Conservation (phyloP, 2,113 vertebrate genomes). For the Syngnathus floridae region DNA sequence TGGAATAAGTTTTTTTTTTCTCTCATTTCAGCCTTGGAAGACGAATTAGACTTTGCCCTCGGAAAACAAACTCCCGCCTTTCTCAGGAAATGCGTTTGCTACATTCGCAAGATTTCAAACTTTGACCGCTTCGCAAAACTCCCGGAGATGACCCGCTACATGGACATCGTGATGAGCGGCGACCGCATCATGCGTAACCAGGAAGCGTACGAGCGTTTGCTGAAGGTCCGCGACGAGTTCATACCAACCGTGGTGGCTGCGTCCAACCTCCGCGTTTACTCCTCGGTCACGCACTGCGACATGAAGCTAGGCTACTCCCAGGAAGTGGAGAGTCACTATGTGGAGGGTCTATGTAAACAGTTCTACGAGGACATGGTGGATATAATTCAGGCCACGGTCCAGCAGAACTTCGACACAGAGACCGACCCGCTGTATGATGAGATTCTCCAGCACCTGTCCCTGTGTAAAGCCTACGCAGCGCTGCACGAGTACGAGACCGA, state of each 20-base stretch:
- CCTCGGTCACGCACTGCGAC: constrained; percentile 95
- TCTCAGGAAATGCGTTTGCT: constrained; percentile 97
- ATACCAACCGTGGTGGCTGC: constrained; percentile 92
- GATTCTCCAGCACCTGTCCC: constrained; percentile 89
- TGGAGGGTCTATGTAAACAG: constrained; percentile 95
- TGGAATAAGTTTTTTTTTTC: neutral
- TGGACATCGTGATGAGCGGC: constrained; percentile 79
- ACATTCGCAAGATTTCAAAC: constrained; percentile 97
- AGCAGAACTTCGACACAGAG: constrained; percentile 96
- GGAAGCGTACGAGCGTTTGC: constrained; percentile 86
- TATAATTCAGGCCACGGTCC: constrained; percentile 95
- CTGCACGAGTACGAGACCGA: constrained; percentile 90
- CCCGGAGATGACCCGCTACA: constrained; percentile 92
- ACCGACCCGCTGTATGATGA: constrained; percentile 88
- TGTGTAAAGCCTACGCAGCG: constrained; percentile 85
- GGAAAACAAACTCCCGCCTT: constrained; percentile 97
- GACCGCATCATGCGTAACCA: constrained; percentile 85
- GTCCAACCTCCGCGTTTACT: constrained; percentile 93
- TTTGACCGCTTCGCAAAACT: constrained; percentile 92
- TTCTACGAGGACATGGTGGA: constrained; percentile 99
- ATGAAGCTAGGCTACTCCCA: constrained; percentile 97
- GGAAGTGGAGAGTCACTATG: constrained; percentile 94
- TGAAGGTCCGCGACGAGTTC: constrained; percentile 95
- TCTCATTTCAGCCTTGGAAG: constrained; percentile 81
- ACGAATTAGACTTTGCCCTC: constrained; percentile 95